Base-by-base conservation (phyloP, 2,888 invertebrate species). In the Tenthredo livida region DNA sequence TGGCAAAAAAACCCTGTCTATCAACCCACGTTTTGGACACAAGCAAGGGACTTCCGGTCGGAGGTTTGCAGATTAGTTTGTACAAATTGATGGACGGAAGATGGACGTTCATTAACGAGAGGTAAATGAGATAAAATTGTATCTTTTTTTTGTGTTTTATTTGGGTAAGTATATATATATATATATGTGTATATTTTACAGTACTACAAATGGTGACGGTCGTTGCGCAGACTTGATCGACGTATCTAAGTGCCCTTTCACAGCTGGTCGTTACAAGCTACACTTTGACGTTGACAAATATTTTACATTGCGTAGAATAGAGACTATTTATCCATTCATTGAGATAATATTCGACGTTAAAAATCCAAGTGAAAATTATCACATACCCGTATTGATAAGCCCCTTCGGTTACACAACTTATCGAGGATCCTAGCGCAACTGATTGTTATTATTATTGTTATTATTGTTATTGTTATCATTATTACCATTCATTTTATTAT, bases 331-430 rank as follows among this genome's bases (percentile, higher is more conserved):
- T 93, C 97, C 97, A 0, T 96, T 95, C 91, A 96, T 97, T 84
- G 97, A 97, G 95, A 96, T 97, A 87, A 95, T 96, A 3, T 96
- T 97, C 92, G 96, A 96, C 87, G 95, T 95, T 73, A 95, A 95
- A 43, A 94, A 94, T 85, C 95, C 95, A 5, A 94, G 93, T 4
- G 94, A 96, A 84, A 96, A 96, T 89, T 97, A 97, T 92, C 97
- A 97, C 93, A 96, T 97, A 85, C 97, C 97, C 0, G 92, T 97
- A 75, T 93, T 97, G 33, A 93, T 97, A 33, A 97, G 95, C 89
- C 97, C 97, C 0, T 97, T 95, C 92, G 96, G 97, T 25, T 97
- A 97, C 90, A 95, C 97, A 0, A 97, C 97, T 0, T 97, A 97
- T 91, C 94, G 96, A 89, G 97, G 97, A 84, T 94, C 95, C 88